Conservation (phyloP, 92 coral and sea anemone species). For the Actinostola sp. region DNA sequence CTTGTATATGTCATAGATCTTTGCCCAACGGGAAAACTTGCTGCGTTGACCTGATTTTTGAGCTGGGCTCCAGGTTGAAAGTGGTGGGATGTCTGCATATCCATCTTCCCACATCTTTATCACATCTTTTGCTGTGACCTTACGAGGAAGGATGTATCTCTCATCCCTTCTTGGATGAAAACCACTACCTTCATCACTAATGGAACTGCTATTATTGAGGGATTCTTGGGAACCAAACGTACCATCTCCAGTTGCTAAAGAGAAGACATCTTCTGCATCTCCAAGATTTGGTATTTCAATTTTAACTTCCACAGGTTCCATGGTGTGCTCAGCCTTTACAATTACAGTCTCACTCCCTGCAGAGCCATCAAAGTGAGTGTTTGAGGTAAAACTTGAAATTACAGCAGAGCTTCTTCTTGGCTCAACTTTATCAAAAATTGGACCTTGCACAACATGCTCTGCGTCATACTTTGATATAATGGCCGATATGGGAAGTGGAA, state of each 20-base stretch:
- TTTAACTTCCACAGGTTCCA: conserved; percentile 46
- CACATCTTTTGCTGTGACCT: conserved; percentile 95
- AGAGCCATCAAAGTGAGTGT: conserved; percentile 1
- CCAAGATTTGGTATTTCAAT: conserved; percentile 40
- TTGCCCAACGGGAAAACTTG: conserved; percentile 99
- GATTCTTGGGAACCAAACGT: conserved; percentile 40
- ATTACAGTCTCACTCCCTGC: conserved; percentile 41
- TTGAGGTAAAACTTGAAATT: conserved; percentile 9
- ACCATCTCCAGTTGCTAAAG: conserved; percentile 18
- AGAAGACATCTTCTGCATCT: conserved; percentile 38
- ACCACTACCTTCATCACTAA: conserved; percentile 8
- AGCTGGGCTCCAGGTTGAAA: conserved; percentile 89
- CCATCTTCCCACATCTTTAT: conserved; percentile 95
- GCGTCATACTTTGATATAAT: conserved; percentile 92
- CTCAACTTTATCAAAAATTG: conserved; percentile 59
- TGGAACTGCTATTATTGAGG: background rate
- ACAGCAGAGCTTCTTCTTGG: conserved; percentile 25
- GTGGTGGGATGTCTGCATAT: conserved; percentile 82
- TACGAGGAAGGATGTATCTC: conserved; percentile 82
- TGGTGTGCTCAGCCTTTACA: conserved; percentile 34
- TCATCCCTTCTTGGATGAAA: conserved; percentile 38
- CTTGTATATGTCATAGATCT: conserved; percentile 96
- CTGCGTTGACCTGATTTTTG: conserved; percentile 97
- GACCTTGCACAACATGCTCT: conserved; percentile 79
- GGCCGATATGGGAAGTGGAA: conserved; percentile 85